phyloP scores from a whole-genome alignment of 1,140 invertebrate genomes.

The Battus philenor region DNA sequence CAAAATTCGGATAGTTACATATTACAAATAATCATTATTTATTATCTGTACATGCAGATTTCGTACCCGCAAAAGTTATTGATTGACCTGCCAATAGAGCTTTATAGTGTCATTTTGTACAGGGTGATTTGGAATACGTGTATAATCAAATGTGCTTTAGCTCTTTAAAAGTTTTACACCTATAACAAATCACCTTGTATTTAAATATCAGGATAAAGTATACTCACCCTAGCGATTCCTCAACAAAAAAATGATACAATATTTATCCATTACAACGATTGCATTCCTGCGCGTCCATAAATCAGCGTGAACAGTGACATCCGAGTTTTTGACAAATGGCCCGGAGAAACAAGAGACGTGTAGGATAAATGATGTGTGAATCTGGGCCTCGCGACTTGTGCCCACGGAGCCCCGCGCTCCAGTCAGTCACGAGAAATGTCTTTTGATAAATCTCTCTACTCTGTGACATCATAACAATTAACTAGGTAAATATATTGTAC shows the following conservation, averaged over 20 bases:
- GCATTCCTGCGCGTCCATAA: conserved; percentile 43
- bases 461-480: too few relatives aligned
- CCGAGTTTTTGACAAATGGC: conserved; percentile 67
- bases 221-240: conserved; percentile 27
- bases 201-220: conserved; percentile 1
- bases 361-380: conserved; percentile 61
- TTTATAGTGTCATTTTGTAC: too few relatives aligned
- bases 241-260: conserved; percentile 59
- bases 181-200: too few relatives aligned
- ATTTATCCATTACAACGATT: conserved; percentile 71
- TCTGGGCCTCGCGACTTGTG: conserved; percentile 29
- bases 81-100: too few relatives aligned
- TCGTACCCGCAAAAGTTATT: too few relatives aligned
- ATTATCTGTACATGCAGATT: neutral
- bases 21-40: too few relatives aligned
- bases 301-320: conserved; percentile 55
- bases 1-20: too few relatives aligned
- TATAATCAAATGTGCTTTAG: too few relatives aligned
- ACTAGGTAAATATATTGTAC: too few relatives aligned
- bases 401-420: neutral
- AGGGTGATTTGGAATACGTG: too few relatives aligned
- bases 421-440: conserved; percentile 6
- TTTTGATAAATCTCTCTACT: too few relatives aligned
- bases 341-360: conserved; percentile 51
- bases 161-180: too few relatives aligned